These are phyloP conservation scores for Exocentrus adspersus DNA, from an alignment of 2,888 invertebrate species.

Conservation along the genomic window DNA sequence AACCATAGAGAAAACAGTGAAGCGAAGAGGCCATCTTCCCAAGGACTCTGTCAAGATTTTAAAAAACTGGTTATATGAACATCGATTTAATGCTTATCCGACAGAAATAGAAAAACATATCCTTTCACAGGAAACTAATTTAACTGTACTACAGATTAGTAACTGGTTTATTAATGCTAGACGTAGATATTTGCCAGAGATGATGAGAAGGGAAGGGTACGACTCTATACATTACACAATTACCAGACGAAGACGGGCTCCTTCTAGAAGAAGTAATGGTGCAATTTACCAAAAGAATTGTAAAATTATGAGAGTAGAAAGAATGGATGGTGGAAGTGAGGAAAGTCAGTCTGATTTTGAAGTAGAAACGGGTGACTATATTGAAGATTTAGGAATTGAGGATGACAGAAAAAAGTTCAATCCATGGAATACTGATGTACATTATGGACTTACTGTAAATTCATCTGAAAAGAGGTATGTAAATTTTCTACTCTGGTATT, in stretches of 20 bases:
- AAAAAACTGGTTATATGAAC: constrained; percentile 63
- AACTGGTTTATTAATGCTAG: constrained; percentile 63
- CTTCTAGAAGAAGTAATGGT: constrained; percentile 34
- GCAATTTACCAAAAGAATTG: constrained; percentile 51
- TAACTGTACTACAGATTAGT: constrained; percentile 62
- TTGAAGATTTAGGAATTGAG: constrained; percentile 41
- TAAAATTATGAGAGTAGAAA: constrained; percentile 54
- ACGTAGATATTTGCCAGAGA: constrained; percentile 60
- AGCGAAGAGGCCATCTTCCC: constrained; percentile 60
- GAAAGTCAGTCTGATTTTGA: constrained; percentile 56
- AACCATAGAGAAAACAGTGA: constrained; percentile 50
- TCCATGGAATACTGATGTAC: constrained; percentile 63
- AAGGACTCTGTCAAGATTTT: constrained; percentile 62
- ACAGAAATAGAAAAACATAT: constrained; percentile 63
- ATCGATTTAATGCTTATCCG: constrained; percentile 62
- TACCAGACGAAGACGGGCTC: constrained; percentile 57
- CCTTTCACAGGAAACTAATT: constrained; percentile 60
- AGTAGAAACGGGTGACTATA: constrained; percentile 50
- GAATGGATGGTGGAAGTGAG: constrained; percentile 53
- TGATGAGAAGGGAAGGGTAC: constrained; percentile 62
- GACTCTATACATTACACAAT: constrained; percentile 62
- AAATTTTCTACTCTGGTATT: no score
- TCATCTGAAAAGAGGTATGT: constrained; percentile 56
- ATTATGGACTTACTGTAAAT: constrained; percentile 61
- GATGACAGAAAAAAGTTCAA: constrained; percentile 54